Conservation (phyloP, 2,888 invertebrate genomes). For the Synanthedon andrenaeformis region DNA sequence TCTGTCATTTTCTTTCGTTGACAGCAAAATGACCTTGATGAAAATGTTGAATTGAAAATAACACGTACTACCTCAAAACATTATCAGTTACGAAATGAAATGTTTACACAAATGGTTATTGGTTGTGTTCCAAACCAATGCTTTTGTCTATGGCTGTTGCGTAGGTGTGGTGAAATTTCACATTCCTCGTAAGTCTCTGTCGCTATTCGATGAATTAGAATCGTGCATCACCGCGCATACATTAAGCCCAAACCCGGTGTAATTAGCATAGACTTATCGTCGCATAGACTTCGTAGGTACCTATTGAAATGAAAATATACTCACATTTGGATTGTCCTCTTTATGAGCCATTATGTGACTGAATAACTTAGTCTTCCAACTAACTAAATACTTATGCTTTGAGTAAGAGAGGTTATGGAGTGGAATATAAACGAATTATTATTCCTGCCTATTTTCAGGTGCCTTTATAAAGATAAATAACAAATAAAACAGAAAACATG, state of each 20-base stretch:
- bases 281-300: constrained; percentile 5
- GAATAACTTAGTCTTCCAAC: background rate
- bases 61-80: too few relatives aligned
- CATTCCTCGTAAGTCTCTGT: constrained; percentile 20
- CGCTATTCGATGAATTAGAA: constrained; percentile 18
- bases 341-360: background rate
- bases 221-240: constrained; percentile 29
- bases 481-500: too few relatives aligned
- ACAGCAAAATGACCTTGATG: too few relatives aligned
- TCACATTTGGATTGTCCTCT: constrained; percentile 6
- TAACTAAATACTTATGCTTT: too few relatives aligned
- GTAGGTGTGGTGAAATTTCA: constrained; percentile 24
- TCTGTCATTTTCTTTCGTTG: too few relatives aligned
- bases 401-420: too few relatives aligned
- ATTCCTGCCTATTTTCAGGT: too few relatives aligned
- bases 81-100: too few relatives aligned
- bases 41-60: too few relatives aligned
- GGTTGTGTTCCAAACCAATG: background rate
- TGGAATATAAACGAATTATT: too few relatives aligned
- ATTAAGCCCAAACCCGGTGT: constrained; percentile 29
- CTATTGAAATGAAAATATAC: constrained; percentile 11
- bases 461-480: too few relatives aligned
- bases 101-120: too few relatives aligned
- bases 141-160: background rate
- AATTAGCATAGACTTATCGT: constrained; percentile 36